Evolutionary conservation across 2,113 vertebrate genomes (phyloP).

Genomic region (Daphoenositta chrysoptera): DNA sequence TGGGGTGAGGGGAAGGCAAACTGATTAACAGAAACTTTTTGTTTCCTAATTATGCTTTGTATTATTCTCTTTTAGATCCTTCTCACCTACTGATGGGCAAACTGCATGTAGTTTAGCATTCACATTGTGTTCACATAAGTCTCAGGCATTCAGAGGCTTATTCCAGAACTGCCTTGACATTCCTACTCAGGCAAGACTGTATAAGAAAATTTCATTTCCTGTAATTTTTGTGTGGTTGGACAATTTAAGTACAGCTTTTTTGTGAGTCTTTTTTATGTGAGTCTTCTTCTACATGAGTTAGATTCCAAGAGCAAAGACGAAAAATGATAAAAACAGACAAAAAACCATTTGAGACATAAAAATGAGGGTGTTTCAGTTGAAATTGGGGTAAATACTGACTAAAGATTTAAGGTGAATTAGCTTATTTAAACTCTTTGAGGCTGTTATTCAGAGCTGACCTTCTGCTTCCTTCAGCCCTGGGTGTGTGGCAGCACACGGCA

Average conservation of each 20-base stretch:
- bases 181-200: neutral
- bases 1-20: neutral
- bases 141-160: neutral
- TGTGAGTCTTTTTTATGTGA: neutral
- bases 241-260: neutral
- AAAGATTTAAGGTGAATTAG: neutral
- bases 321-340: neutral
- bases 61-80: neutral
- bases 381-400: neutral
- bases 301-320: neutral
- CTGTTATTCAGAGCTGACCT: neutral
- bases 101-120: neutral
- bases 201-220: neutral
- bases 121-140: neutral
- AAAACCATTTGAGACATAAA: neutral
- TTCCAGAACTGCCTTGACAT: neutral
- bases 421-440: neutral
- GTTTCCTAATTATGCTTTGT: constrained; percentile 34
- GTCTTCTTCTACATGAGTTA: neutral
- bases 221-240: neutral
- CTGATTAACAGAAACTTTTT: constrained; percentile 25
- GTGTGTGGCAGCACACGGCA: rapidly evolving
- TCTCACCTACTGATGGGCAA: neutral
- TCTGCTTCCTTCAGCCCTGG: neutral
- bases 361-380: neutral